A percentile compares a stretch with the other conserved stretches of the same genome.
These are phyloP conservation scores for Hemibagrus wyckioides DNA, from an alignment of 2,113 vertebrate species.

Conservation along the genomic window DNA sequence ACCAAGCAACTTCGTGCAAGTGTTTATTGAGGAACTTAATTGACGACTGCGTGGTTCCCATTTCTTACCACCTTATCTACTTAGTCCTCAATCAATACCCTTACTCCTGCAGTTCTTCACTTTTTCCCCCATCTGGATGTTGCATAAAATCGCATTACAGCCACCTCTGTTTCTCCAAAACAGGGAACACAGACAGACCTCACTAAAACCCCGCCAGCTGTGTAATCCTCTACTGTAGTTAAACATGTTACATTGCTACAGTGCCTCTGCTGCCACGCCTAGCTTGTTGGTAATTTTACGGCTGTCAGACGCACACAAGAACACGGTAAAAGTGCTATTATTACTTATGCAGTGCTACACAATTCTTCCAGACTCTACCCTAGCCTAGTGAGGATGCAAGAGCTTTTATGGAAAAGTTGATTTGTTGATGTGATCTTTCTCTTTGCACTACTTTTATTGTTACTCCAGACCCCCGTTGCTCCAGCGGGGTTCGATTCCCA, in stretches of 20 bases:
- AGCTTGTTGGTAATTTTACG: not conserved
- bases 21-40: not conserved
- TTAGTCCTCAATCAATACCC: not conserved
- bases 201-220: not conserved
- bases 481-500: no score
- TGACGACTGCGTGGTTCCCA: not conserved
- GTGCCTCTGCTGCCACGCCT: not conserved
- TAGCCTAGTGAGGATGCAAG: not conserved
- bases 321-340: not conserved
- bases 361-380: not conserved
- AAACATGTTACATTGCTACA: not conserved
- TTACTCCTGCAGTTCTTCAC: not conserved
- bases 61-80: not conserved
- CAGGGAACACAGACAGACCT: not conserved
- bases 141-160: not conserved
- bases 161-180: not conserved
- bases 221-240: not conserved
- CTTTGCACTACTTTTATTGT: not conserved
- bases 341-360: not conserved
- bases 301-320: not conserved
- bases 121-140: not conserved
- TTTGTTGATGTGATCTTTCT: not conserved
- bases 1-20: not conserved
- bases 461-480: no score
- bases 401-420: not conserved